Evolutionary conservation across 2,888 invertebrate species (phyloP), one percentile per base, ranked within the genome.

Genomic region (Macrosoma leucophasiata): DNA sequence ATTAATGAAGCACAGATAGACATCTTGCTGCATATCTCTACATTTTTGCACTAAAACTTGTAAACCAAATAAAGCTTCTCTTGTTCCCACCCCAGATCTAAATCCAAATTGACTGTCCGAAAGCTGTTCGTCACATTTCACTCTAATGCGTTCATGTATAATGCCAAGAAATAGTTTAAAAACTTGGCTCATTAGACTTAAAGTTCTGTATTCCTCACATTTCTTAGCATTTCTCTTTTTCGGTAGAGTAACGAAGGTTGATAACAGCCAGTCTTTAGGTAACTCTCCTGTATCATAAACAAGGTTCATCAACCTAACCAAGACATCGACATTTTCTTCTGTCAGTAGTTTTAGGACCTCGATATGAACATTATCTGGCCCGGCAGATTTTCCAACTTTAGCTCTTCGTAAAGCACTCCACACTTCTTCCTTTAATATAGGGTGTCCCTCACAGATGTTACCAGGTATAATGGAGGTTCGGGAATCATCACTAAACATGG

Each of bases 51-150:
- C n/a, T n/a, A n/a, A n/a, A n/a, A n/a, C n/a, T n/a, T n/a, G n/a
- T n/a, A n/a, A n/a, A n/a, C n/a, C n/a, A n/a, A n/a, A n/a, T n/a
- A n/a, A n/a, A n/a, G n/a, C n/a, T n/a, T n/a, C n/a, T n/a, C n/a
- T n/a, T n/a, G n/a, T n/a, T n/a, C n/a, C n/a, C n/a, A n/a, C 18
- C 10, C 39, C 29, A 12, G 19, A 9, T 26, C 34, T 6, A 22
- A 39, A 44, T 5, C 36, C 39, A 35, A 46, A 46, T 20, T 42
- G 38, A n/a, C 23, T 39, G 4, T 38, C 40, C 2, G 12, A 21
- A 8, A 45, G 26, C 19, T 36, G 39, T 23, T 39, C 28, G 4
- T 38, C 35, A 18, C 30, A 30, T 17, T 41, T 32, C 1, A 21
- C 6, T 4, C 32, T 29, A 25, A 34, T 37, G 6, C 32, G 21